Conservation (phyloP, 2,888 invertebrate genomes). For the Eucera pruinosa region DNA sequence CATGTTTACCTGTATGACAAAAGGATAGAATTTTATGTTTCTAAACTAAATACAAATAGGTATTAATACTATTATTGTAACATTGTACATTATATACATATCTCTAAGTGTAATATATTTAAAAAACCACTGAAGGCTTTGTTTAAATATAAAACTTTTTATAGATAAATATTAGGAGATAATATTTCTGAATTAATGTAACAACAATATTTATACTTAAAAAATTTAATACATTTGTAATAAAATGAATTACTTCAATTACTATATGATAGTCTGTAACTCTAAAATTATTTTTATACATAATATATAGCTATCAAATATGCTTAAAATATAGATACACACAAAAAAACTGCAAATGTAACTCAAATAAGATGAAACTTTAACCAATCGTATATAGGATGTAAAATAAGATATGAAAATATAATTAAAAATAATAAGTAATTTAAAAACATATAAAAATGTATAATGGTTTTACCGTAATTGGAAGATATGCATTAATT, state of each 20-base stretch:
- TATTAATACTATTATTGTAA: not conserved
- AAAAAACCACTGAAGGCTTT: not conserved
- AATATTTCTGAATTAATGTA: slow-evolving; percentile 6
- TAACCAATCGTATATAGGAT: not conserved
- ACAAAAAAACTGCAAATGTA: slow-evolving; percentile 1
- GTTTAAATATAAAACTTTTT: not conserved
- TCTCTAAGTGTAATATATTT: not conserved
- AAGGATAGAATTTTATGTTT: slow-evolving; percentile 25
- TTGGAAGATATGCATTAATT: slow-evolving; percentile 92
- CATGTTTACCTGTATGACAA: slow-evolving; percentile 81
- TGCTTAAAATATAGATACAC: slow-evolving; percentile 1
- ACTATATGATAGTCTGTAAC: not conserved
- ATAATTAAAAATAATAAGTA: slow-evolving; percentile 7
- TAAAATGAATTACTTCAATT: not conserved
- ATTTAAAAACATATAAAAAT: slow-evolving; percentile 18
- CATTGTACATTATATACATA: not conserved
- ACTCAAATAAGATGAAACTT: slow-evolving; percentile 12
- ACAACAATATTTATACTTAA: not conserved
- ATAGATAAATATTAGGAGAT: not conserved
- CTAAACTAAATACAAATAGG: slow-evolving; percentile 6
- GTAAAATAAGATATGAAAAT: not conserved
- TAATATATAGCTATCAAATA: not conserved
- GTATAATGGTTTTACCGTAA: slow-evolving; percentile 86
- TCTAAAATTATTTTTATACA: not conserved
- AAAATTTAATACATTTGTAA: not conserved